Evolutionary conservation across 2,888 invertebrate genomes (phyloP).

Genomic region (Sisyra nigra): DNA sequence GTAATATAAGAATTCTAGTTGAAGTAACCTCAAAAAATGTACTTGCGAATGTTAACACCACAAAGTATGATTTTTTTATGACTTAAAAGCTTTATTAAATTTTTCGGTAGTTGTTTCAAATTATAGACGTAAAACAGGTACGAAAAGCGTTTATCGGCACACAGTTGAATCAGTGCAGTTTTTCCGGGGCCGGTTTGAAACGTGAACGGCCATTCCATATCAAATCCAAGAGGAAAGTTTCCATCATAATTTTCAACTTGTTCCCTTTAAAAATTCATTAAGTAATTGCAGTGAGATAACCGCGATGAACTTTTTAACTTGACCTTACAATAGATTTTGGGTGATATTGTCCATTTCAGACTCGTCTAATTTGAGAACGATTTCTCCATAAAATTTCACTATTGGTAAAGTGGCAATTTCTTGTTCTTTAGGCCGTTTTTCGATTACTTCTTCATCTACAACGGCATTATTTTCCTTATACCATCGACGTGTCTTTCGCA

Average conservation of each 20-base stretch:
- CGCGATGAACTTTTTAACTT: no score
- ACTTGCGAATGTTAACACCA: slow-evolving; percentile 49
- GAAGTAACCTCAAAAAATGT: slow-evolving; percentile 15
- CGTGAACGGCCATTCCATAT: slow-evolving; percentile 49
- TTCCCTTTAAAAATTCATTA: slow-evolving; percentile 19
- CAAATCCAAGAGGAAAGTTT: slow-evolving; percentile 40
- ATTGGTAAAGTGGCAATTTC: slow-evolving; percentile 14
- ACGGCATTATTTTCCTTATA: background rate
- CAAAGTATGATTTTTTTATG: slow-evolving; percentile 40
- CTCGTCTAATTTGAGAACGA: slow-evolving; percentile 11
- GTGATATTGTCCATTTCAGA: slow-evolving; percentile 4
- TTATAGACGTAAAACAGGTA: slow-evolving; percentile 38
- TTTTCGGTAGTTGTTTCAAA: slow-evolving; percentile 37
- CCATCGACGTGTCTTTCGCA: background rate
- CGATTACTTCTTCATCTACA: background rate
- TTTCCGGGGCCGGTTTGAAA: slow-evolving; percentile 40
- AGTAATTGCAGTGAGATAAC: no score
- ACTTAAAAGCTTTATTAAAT: slow-evolving; percentile 32
- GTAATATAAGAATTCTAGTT: background rate
- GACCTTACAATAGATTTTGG: background rate
- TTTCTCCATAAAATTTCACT: slow-evolving; percentile 20
- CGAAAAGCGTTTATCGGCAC: slow-evolving; percentile 33
- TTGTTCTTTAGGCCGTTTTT: slow-evolving; percentile 6
- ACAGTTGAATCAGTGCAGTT: slow-evolving; percentile 44
- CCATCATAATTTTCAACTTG: slow-evolving; percentile 21